Conservation (phyloP, 2,888 invertebrate species). For the Trachelus tabidus region DNA sequence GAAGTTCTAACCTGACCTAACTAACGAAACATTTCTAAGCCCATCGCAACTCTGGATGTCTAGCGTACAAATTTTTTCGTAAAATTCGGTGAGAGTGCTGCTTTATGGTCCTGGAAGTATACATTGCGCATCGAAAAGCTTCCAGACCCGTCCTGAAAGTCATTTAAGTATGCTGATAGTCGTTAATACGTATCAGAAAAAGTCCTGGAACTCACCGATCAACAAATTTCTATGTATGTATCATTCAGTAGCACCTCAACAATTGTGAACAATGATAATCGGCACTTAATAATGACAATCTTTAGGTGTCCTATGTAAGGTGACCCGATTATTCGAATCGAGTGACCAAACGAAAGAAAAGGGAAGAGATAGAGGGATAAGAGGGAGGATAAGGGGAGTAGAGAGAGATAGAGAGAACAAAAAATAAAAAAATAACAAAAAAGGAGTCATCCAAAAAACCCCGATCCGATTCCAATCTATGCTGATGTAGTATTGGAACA, state of each 20-base stretch:
- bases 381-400: no score
- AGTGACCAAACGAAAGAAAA: constrained; percentile 20
- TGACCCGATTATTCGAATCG: constrained; percentile 36
- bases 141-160: no score
- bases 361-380: background rate
- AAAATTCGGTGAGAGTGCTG: no score
- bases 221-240: background rate
- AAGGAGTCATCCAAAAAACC: constrained; percentile 42
- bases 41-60: no score
- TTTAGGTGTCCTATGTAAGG: background rate
- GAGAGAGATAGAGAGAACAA: background rate
- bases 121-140: no score
- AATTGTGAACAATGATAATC: background rate
- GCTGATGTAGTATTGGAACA: constrained; percentile 46
- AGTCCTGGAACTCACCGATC: no score
- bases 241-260: background rate
- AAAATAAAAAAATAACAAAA: constrained; percentile 17
- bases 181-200: no score
- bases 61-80: no score
- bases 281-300: background rate
- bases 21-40: no score
- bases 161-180: no score
- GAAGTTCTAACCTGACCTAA: no score
- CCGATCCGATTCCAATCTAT: constrained; percentile 48
- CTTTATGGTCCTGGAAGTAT: no score